Evolutionary conservation across 2,797 vertebrate genomes (phyloP), one percentile per base, ranked within the genome.

Genomic region (Spheniscus humboldti): DNA sequence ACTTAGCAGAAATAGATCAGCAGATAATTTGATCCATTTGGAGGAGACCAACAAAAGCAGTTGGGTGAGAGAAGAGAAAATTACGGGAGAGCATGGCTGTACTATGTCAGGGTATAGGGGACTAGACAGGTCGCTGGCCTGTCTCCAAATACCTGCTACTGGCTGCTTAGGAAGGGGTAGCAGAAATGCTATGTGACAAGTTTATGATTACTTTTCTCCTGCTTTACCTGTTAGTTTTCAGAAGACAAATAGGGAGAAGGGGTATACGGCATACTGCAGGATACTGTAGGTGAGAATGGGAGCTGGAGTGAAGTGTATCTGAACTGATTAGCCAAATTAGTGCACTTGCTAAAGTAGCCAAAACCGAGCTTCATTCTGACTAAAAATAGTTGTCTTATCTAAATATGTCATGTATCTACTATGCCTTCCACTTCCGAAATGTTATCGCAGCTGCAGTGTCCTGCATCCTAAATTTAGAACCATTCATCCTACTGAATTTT

Each of bases 301-400:
- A 73, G 35, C 68, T 88, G 66, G 63, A 90, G 74, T n/a, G 19
- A 84, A 77, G 77, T 35, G 16, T 60, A 25, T 82, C 76, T 83
- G 76, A 92, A 91, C 45, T 82, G 85, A 91, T 96, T 90, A 92
- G 79, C 62, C 88, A 62, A 55, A 80, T 78, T 73, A 78, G 68
- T 57, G 73, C 27, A 13, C 48, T 92, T 92, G 94, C 81, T 94
- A 66, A 71, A 82, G 88, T 30, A 88, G 89, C 79, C 92, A 82
- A 90, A 94, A 74, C 86, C 3, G 12, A 88, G 86, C 86, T 89
- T 94, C 20, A 1, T 78, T 92, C 91, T 71, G 63, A 31, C 85
- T 96, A 96, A 96, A 95, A 96, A 95, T 97, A 97, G 67, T 88
- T 91, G 35, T 84, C 87, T 96, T 97, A 97, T 97, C 94, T 97